These are phyloP conservation scores for Campopleginae sp. DNA, from an alignment of 2,888 invertebrate species.

Conservation along the genomic window DNA sequence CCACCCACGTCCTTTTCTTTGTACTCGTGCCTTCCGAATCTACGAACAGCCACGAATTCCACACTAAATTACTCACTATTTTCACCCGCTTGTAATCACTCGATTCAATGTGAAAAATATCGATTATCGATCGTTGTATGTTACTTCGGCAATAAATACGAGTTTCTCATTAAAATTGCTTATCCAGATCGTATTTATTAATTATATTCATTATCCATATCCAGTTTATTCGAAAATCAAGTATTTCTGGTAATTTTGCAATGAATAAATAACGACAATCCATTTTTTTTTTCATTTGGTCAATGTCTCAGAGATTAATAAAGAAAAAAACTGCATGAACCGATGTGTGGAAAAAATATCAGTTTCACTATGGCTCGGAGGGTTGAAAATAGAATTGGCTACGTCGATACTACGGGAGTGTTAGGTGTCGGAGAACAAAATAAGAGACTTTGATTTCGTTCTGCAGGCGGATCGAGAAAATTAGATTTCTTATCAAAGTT, in stretches of 20 bases:
- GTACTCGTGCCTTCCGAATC: constrained; percentile 12
- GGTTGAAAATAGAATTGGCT: not conserved
- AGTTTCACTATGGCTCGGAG: not conserved
- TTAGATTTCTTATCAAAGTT: not conserved
- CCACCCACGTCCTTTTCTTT: not conserved
- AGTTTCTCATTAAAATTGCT: no score
- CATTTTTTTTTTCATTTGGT: no score
- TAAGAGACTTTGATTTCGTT: not conserved
- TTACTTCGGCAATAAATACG: no score
- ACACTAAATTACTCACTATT: not conserved
- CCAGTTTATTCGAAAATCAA: no score
- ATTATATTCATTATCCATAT: no score
- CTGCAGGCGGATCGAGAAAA: not conserved
- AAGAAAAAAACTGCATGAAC: no score
- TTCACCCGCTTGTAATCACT: not conserved
- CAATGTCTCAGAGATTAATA: no score
- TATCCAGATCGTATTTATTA: no score
- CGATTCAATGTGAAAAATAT: not conserved
- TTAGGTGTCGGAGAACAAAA: not conserved
- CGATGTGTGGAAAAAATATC: not conserved
- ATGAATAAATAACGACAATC: no score
- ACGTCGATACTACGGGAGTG: not conserved
- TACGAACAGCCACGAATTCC: not conserved
- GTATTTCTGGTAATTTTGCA: no score
- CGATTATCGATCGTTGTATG: no score